Conservation (phyloP, 64 coral and sea anemone genomes). For the Pocillopora verrucosa region DNA sequence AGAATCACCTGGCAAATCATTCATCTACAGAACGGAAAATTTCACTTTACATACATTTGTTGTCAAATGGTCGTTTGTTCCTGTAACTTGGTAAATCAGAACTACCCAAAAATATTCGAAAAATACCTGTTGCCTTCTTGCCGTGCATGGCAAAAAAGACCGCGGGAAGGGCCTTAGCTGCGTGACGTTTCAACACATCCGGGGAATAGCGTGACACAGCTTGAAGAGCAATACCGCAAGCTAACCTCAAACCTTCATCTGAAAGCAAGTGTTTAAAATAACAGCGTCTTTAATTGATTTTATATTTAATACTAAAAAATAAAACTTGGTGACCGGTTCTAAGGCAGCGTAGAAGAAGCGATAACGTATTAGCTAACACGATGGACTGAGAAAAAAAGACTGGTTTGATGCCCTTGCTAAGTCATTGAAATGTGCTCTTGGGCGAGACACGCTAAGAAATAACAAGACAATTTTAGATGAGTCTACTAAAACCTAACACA, state of each 20-base stretch:
- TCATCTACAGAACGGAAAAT: no score
- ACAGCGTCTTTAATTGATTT: background rate
- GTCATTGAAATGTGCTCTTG: no score
- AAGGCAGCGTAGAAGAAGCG: background rate
- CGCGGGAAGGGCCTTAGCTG: conserved; percentile 77
- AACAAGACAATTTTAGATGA: no score
- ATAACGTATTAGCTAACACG: no score
- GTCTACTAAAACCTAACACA: no score
- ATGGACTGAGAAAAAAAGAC: no score
- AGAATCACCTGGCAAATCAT: no score
- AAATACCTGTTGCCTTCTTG: conserved; percentile 57
- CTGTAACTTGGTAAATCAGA: no score
- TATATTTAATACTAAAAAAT: background rate
- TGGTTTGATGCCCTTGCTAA: no score
- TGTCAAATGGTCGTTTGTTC: no score
- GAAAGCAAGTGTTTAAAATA: background rate
- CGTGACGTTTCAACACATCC: conserved; percentile 81
- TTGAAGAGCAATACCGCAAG: conserved; percentile 84
- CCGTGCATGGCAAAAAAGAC: conserved; percentile 93
- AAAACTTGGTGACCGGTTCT: background rate
- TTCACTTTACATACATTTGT: no score
- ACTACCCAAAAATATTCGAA: background rate
- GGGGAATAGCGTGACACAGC: conserved; percentile 87
- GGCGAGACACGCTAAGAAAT: no score
- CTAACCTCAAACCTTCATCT: conserved; percentile 72